A percentile compares a stretch with the other conserved stretches of the same genome.
These are phyloP conservation scores for Cyprinodon variegatus DNA, from an alignment of 2,113 vertebrate species.

Conservation along the genomic window DNA sequence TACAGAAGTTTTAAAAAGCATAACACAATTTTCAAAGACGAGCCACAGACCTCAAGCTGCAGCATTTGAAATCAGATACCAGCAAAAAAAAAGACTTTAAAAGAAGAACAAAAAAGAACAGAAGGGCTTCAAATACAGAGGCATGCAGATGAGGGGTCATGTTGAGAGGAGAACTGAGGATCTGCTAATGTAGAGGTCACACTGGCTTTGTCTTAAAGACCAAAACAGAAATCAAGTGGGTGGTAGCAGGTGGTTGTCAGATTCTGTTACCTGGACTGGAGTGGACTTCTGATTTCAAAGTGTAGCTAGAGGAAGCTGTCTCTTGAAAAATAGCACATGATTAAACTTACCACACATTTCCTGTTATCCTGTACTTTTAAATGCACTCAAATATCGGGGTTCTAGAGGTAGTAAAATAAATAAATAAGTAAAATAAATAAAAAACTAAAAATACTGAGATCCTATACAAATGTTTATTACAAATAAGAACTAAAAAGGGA, in stretches of 20 bases:
- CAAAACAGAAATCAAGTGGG: constrained; percentile 35
- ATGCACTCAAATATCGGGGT: background rate
- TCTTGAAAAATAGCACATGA: background rate
- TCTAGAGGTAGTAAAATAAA: background rate
- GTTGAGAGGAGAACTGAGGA: constrained; percentile 47
- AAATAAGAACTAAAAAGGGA: background rate
- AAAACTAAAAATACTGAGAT: background rate
- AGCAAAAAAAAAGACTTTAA: constrained; percentile 50
- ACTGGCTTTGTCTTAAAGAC: constrained; percentile 52
- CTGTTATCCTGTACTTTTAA: background rate
- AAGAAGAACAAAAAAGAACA: constrained; percentile 22
- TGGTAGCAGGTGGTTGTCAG: constrained; percentile 68
- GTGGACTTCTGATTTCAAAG: constrained; percentile 33
- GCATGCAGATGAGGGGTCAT: constrained; percentile 60
- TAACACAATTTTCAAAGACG: constrained; percentile 68
- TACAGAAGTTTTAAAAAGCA: constrained; percentile 67
- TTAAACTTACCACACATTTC: background rate
- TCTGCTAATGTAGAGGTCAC: constrained; percentile 54
- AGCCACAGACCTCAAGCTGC: constrained; percentile 43
- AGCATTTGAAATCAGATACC: constrained; percentile 68
- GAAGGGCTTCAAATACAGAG: constrained; percentile 50
- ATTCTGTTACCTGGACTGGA: constrained; percentile 51
- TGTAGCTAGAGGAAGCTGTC: constrained; percentile 16
- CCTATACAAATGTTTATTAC: background rate
- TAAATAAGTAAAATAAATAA: background rate